Evolutionary conservation across 2,888 invertebrate genomes (phyloP), one percentile per base, ranked within the genome.

Genomic region (Barypeithes pellucidus): DNA sequence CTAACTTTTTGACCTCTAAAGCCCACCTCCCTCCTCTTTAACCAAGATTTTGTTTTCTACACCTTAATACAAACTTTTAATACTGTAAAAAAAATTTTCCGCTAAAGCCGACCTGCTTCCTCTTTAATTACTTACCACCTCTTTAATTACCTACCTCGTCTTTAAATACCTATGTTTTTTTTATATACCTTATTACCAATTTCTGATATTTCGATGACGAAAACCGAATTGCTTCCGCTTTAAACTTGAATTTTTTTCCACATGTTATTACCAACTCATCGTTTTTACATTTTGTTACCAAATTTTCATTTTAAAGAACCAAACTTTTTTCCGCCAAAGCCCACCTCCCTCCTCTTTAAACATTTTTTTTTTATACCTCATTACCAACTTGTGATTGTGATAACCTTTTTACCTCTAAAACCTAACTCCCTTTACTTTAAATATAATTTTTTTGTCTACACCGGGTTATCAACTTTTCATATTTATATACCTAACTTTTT

Each of bases 11-110:
- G 11, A 39, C 39, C 39, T 11, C 39, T 12, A 39, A 39, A n/a
- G 39, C 39, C 43, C 43, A 16, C 43, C 43, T 45, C 43, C 43
- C 43, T 45, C 43, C 43, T 45, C 5, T 45, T 45, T 8, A 33
- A 8, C 4, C 39, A n/a, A n/a, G n/a, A n/a, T n/a, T 36, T 36
- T 14, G 43, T 43, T 12, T 2, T 45, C 8, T 16, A 45, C 43
- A 36, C 39, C 1, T 39, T n/a, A 3, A 16, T 5, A 45, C 14
- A 3, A 45, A 45, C 0, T 16, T 45, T 16, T 4, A 1, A 16
- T 45, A 33, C 33, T 8, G 33, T 33, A 33, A 5, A 33, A 33
- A 5, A 33, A 33, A 33, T 39, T 39, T 39, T 12, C 8, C 39
- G 39, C 39, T 16, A 16, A 16, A 18, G 43, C 43, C 43, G 3